These are phyloP conservation scores for Hemitrygon akajei DNA, from an alignment of 2,797 vertebrate species.

Conservation along the genomic window DNA sequence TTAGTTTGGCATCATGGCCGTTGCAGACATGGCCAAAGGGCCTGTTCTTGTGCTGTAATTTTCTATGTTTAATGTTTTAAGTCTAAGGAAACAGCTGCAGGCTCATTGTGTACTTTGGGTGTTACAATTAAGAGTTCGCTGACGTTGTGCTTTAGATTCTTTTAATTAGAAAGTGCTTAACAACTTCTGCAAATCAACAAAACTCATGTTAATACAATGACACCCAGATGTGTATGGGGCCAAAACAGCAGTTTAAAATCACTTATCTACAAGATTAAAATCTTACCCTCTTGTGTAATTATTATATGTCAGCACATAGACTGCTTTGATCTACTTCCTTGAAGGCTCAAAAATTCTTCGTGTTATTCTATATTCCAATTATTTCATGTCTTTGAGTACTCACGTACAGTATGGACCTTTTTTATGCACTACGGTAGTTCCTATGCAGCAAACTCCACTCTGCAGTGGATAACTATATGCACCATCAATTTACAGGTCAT, in stretches of 20 bases:
- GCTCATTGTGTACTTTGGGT: background rate
- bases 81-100: background rate
- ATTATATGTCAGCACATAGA: background rate
- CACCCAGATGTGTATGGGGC: background rate
- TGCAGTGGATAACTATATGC: background rate
- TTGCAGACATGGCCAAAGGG: too few species aligned
- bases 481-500: too few species aligned
- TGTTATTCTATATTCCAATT: background rate
- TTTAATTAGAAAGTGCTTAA: background rate
- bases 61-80: background rate
- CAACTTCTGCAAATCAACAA: background rate
- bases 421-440: background rate
- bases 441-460: background rate
- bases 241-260: background rate
- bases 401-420: too few species aligned
- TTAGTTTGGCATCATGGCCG: too few species aligned
- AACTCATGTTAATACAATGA: background rate
- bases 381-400: background rate
- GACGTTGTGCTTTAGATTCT: background rate
- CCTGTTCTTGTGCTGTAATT: too few species aligned
- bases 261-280: background rate
- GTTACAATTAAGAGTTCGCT: background rate
- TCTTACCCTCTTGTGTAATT: background rate
- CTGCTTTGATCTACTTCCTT: background rate
- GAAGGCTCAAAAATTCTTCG: background rate